Conservation (phyloP, 1,140 invertebrate species). For the Drosophila sucinea region DNA sequence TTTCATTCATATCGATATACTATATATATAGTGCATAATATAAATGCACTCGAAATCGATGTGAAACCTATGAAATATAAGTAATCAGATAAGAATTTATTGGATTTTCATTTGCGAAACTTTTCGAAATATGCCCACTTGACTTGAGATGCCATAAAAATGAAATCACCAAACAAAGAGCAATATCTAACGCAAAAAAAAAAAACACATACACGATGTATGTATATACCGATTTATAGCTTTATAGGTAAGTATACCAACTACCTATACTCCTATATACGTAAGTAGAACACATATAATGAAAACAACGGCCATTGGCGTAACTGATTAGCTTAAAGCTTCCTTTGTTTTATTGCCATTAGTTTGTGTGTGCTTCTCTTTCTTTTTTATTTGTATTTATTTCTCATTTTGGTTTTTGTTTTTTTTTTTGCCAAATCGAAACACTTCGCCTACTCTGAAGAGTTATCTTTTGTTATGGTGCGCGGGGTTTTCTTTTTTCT, state of each 20-base stretch:
- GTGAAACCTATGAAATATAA: conserved; percentile 1
- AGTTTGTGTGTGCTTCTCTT: conserved; percentile 15
- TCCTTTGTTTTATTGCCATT: conserved; percentile 52
- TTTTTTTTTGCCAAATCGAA: conserved; percentile 21
- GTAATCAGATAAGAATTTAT: neutral
- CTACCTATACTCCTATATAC: conserved; percentile 14
- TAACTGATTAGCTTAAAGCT: conserved; percentile 72
- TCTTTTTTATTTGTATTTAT: conserved; percentile 23
- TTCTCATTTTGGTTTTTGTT: conserved; percentile 2
- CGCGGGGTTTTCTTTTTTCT: conserved; percentile 16
- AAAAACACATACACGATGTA: neutral
- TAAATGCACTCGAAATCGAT: neutral
- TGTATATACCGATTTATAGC: neutral
- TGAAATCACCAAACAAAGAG: conserved; percentile 32
- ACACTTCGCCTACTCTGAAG: conserved; percentile 21
- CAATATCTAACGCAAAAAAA: neutral
- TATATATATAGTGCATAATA: neutral
- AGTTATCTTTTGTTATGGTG: conserved; percentile 24
- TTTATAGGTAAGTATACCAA: conserved; percentile 7
- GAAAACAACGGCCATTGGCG: conserved; percentile 29
- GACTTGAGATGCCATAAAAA: conserved; percentile 7
- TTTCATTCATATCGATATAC: conserved; percentile 1
- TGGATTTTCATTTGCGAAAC: neutral
- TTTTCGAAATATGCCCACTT: conserved; percentile 5
- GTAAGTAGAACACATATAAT: conserved; percentile 33